Conservation (phyloP, 2,888 invertebrate species). For the Nematopogon swammerdamellus region DNA sequence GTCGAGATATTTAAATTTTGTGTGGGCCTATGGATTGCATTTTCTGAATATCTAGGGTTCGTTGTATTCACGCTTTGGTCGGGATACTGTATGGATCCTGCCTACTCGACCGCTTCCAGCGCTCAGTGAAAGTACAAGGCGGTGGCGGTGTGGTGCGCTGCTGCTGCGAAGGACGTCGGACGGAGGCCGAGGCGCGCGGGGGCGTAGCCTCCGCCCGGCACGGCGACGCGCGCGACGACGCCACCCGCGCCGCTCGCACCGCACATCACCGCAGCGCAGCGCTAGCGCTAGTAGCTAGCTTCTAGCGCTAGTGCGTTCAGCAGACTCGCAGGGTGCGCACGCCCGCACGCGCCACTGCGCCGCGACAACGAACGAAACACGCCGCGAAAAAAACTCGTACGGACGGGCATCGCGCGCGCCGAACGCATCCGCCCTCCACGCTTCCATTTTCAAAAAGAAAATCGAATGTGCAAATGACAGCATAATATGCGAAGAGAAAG, state of each 20-base stretch:
- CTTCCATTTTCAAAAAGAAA: neutral
- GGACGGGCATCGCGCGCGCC: neutral
- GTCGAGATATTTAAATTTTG: no score
- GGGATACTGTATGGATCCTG: no score
- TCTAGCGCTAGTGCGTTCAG: slow-evolving; percentile 31
- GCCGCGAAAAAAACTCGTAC: neutral
- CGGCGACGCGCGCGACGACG: no score
- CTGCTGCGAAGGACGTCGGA: neutral
- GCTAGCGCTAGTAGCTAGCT: no score
- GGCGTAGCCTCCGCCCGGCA: neutral
- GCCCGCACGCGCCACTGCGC: slow-evolving; percentile 10
- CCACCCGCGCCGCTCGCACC: no score
- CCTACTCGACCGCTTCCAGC: neutral
- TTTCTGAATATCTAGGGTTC: no score
- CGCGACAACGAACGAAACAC: neutral
- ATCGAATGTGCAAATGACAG: neutral
- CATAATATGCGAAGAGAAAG: neutral
- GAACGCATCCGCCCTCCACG: neutral
- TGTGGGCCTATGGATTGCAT: no score
- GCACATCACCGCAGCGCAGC: no score
- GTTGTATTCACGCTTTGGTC: no score
- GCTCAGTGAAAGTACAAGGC: neutral
- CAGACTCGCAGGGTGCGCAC: slow-evolving; percentile 17
- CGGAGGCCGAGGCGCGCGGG: neutral
- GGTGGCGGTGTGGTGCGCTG: neutral